Conservation (phyloP, 1,140 invertebrate genomes). For the Zaprionus gabonicus region DNA sequence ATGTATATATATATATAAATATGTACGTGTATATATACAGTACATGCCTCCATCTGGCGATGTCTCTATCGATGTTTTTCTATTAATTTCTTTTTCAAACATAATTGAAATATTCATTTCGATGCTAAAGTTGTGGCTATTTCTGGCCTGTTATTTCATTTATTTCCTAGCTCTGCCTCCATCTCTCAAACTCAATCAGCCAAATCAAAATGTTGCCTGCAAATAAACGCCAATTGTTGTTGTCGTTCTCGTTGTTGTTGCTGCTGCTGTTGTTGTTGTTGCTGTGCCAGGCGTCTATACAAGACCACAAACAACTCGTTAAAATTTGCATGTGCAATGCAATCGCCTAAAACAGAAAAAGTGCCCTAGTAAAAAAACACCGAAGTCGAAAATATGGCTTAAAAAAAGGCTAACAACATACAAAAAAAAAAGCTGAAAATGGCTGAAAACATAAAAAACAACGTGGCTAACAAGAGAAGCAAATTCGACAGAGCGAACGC, state of each 20-base stretch:
- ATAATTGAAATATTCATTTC: conserved; percentile 51
- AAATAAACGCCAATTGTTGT: conserved; percentile 71
- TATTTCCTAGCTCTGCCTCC: not conserved
- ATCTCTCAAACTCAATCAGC: conserved; percentile 63
- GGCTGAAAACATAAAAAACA: conserved; percentile 4
- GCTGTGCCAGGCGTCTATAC: conserved; percentile 56
- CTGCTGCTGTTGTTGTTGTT: conserved; percentile 40
- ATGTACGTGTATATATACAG: not conserved
- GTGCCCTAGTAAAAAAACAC: not conserved
- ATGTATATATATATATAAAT: not conserved
- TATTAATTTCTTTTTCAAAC: conserved; percentile 9
- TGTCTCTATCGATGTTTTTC: not conserved
- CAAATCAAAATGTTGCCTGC: conserved; percentile 73
- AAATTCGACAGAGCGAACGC: conserved; percentile 1
- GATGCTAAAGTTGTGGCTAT: conserved; percentile 7
- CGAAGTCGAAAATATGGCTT: conserved; percentile 6
- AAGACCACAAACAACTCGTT: conserved; percentile 77
- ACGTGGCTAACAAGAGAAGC: conserved; percentile 3
- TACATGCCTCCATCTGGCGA: not conserved
- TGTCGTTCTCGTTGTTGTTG: conserved; percentile 43
- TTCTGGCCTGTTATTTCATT: conserved; percentile 16
- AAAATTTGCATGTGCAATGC: conserved; percentile 77
- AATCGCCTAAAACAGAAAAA: conserved; percentile 61
- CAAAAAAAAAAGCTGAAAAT: conserved; percentile 17
- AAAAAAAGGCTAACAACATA: conserved; percentile 26